Base-by-base conservation (phyloP, 2,797 vertebrate genomes). In the Alosa sapidissima region DNA sequence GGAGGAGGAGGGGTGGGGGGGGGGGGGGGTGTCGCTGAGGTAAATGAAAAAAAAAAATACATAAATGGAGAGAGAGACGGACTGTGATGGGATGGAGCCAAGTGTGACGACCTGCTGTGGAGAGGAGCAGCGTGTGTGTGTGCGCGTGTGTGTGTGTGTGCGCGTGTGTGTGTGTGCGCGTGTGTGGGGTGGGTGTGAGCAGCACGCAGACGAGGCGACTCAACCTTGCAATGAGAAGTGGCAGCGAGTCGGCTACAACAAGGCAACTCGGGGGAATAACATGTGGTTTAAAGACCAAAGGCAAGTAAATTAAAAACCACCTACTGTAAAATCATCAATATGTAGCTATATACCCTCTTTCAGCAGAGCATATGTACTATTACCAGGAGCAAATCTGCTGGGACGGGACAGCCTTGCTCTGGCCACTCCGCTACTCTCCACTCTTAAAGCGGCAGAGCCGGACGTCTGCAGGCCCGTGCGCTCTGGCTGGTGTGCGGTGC, bases 251-350 rank as follows among this genome's bases (percentile, higher is more conserved):
- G 85, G 82, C 84, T 88, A 81, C 87, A 90, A 88, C 85, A 88
- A 89, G 84, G 91, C 88, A 87, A 87, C 88, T 89, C 87, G 21
- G 24, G 88, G 86, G 86, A 91, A 86, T 89, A 88, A 89, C 87
- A 86, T 84, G 89, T 81, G 84, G 82, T 88, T 87, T 89, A 89
- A 91, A 90, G 85, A 88, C 85, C 88, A 91, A 87, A 88, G 85
- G 87, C 91, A 91, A 89, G 90, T 87, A 90, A 92, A 91, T 91
- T 91, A 90, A 92, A 91, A 92, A 90, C 86, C 90, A 91, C 86
- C 89, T 89, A 90, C 85, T 91, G 90, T 91, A 92, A 91, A 92
- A 90, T 91, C 91, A 90, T 90, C 91, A 89, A 88, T 88, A 90
- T 87, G 88, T 86, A 89, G 87, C 87, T 65, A 75, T 85, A 86